A percentile compares a stretch with the other conserved stretches of the same genome.
These are phyloP conservation scores for Eristalinus sepulchralis DNA, from an alignment of 2,888 invertebrate species.

Conservation along the genomic window DNA sequence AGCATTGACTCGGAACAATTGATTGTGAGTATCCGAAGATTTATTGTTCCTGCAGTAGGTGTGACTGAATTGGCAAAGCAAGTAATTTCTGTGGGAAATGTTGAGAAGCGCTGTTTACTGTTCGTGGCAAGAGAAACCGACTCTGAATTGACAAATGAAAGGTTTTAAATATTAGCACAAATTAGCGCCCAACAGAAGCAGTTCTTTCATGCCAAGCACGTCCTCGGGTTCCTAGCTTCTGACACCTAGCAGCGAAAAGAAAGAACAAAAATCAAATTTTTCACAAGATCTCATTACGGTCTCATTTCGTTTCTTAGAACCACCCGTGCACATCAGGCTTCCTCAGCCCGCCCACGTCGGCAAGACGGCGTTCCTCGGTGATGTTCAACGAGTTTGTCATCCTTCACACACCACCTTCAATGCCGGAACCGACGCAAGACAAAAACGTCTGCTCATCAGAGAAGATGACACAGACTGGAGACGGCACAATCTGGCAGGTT, in stretches of 20 bases:
- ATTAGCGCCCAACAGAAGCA: background rate
- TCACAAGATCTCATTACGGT: background rate
- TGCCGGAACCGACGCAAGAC: conserved; percentile 76
- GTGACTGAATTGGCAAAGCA: too few species aligned
- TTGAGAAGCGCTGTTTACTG: too few species aligned
- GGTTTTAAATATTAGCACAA: background rate
- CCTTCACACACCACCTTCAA: conserved; percentile 84
- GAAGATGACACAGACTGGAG: conserved; percentile 93
- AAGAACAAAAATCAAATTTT: background rate
- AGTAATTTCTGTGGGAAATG: too few species aligned
- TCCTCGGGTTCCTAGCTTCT: background rate
- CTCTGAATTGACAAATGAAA: background rate
- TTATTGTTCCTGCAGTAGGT: background rate
- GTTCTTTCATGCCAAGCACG: background rate
- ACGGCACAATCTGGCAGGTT: conserved; percentile 87
- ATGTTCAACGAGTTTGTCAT: conserved; percentile 94
- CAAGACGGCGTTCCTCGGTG: conserved; percentile 90
- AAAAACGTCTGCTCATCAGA: conserved; percentile 90
- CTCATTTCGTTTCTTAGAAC: conserved; percentile 78
- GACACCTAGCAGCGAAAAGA: background rate
- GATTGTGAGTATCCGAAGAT: conserved; percentile 77
- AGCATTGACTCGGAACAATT: conserved; percentile 79
- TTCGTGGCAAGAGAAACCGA: too few species aligned
- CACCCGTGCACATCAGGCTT: conserved; percentile 86
- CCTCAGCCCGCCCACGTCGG: conserved; percentile 86